These are phyloP conservation scores for Pterobdella sp. DNA, from an alignment of 2,888 invertebrate genomes.

Conservation along the genomic window DNA sequence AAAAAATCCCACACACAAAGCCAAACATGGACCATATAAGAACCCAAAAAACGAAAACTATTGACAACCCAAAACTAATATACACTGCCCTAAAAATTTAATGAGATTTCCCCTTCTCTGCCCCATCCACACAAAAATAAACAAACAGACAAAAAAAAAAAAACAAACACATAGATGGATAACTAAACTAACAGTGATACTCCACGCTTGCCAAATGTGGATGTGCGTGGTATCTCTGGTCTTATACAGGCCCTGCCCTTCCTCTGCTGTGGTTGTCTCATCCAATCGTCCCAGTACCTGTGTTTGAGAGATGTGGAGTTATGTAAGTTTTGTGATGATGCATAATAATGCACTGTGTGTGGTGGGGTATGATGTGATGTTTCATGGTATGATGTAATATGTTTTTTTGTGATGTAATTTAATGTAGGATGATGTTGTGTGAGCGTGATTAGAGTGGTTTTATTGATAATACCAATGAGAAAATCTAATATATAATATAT, in stretches of 20 bases:
- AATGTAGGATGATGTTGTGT: neutral
- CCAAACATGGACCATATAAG: too few relatives aligned
- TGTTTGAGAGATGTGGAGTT: neutral
- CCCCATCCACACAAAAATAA: neutral
- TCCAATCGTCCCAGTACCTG: slow-evolving; percentile 99
- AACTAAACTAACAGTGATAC: slow-evolving; percentile 61
- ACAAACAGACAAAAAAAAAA: neutral
- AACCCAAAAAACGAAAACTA: too few relatives aligned
- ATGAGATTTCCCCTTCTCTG: neutral
- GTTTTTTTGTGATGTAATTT: neutral
- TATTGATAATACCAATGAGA: too few relatives aligned
- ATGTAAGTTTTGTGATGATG: neutral
- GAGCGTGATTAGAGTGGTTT: neutral
- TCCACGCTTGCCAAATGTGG: slow-evolving; percentile 87
- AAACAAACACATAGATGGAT: neutral
- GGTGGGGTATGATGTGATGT: neutral
- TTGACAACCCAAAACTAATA: neutral
- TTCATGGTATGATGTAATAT: neutral
- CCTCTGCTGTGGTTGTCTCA: slow-evolving; percentile 82
- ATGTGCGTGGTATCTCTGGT: slow-evolving; percentile 89
- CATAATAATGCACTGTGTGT: neutral
- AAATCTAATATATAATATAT: too few relatives aligned
- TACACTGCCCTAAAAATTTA: neutral
- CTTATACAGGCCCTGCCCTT: slow-evolving; percentile 82
- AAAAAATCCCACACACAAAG: too few relatives aligned